A percentile compares a stretch with the other conserved stretches of the same genome.
Evolutionary conservation across 1,140 invertebrate genomes (phyloP).

Genomic region (Caligus rogercresseyi): DNA sequence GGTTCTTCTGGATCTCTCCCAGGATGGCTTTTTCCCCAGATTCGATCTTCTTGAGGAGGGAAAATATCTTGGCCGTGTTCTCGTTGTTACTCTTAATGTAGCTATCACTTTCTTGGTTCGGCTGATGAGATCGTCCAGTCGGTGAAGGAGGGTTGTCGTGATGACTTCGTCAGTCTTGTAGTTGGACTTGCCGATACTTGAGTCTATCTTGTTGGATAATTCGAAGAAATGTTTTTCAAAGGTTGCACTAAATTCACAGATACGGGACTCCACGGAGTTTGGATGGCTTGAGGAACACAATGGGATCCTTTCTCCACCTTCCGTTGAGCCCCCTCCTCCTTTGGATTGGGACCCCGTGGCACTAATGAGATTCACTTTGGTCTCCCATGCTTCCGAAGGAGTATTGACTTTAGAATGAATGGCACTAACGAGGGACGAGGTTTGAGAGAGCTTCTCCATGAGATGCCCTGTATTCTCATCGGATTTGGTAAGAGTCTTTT

Average conservation of each 20-base stretch:
- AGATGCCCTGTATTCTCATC: background rate
- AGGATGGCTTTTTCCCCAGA: background rate
- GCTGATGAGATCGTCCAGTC: background rate
- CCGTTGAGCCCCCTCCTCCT: background rate
- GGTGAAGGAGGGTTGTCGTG: background rate
- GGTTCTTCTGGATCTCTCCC: background rate
- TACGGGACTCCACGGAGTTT: background rate
- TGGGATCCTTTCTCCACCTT: background rate
- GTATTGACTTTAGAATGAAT: background rate
- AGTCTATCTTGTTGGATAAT: background rate
- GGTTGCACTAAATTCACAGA: background rate
- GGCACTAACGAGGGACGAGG: background rate
- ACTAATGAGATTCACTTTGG: no score
- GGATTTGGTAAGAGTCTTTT: background rate
- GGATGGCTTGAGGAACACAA: no score
- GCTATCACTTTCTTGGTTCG: background rate
- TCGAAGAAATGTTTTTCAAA: background rate
- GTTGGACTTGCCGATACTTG: background rate
- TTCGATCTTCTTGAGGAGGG: constrained; percentile 8
- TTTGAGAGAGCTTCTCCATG: background rate
- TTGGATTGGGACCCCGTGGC: background rate
- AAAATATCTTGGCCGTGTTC: background rate
- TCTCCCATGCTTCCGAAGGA: background rate
- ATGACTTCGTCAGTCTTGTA: background rate
- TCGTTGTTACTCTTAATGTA: background rate